Evolutionary conservation across 2,888 invertebrate genomes (phyloP), one percentile per base, ranked within the genome.

Genomic region (Drosophila gaucha): DNA sequence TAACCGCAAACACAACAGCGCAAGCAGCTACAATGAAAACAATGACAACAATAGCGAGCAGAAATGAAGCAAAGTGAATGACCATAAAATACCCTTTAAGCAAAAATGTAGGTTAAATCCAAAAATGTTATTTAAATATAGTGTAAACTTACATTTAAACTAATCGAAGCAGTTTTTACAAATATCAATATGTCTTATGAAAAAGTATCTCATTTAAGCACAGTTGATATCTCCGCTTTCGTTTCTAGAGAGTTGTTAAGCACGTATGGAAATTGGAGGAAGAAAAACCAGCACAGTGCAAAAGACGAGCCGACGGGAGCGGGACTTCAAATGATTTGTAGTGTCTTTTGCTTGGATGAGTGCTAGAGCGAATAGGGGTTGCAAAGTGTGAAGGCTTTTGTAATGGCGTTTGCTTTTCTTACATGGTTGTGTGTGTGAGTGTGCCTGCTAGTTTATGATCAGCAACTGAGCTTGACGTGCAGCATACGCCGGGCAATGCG

Each of bases 1-100:
- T 83, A 87, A 87, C 89, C 88, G 70, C 88, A 86, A 86, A 84
- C 75, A 73, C 68, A 80, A 86, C 88, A 88, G 67, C 68, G 68
- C 66, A 82, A 65, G 68, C 70, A 67, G 54, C 67, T 74, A 59
- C 69, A 69, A 78, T 54, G 49, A 10, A 30, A 65, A 56, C 44
- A 82, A 78, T 59, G 74, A 80, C 77, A 83, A 67, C 63, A 73
- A 69, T 46, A 70, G 59, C 35, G 26, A 63, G 63, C n/a, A 78
- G 43, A 59, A 68, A 67, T 41, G 18, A 38, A 57, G 46, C 24
- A 18, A 35, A 28, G 1, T 10, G 16, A 31, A n/a, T 33, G 52
- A 43, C 50, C 14, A 6, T 6, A 3, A 50, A 24, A 66, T 50
- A 76, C 52, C 46, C 72, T 71, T 30, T 35, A 43, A 28, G 6